Evolutionary conservation across 2,797 vertebrate genomes (phyloP), one percentile per base, ranked within the genome.

Genomic region (Hydrocynus forskahlii): DNA sequence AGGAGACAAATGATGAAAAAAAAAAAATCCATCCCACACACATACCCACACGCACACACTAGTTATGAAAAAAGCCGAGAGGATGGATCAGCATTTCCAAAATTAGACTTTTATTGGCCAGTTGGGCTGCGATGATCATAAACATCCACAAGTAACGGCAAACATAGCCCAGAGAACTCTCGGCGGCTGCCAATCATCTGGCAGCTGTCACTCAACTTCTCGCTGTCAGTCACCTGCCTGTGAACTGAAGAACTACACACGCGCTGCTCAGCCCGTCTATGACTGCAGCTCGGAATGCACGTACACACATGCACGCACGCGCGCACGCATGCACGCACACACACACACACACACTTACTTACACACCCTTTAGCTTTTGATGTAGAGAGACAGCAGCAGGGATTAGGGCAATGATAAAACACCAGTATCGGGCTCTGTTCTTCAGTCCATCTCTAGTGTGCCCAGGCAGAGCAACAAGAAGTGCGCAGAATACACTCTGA

Each of bases 71-170:
- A 71, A 79, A 83, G 64, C 25, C 68, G 57, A 81, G 81, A 84
- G 54, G 57, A 82, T 21, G 21, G 63, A 84, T 76, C 79, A 85
- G 16, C 64, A 43, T 76, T 81, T 86, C 84, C 81, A 87, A 87
- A 87, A 87, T 86, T 87, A 87, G 85, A 86, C 73, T 83, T 87
- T 87, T 87, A 87, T 87, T 87, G 84, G 83, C 81, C 82, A 87
- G 80, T 83, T 80, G 84, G 69, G 66, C 83, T 83, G 84, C 78
- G 66, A 83, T 76, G 83, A 67, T 86, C 83, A 86, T 78, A 29
- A 83, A 81, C 82, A 85, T 87, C 81, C 78, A 87, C 83, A 87
- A 64, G 78, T 83, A 82, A 85, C 75, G 82, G 81, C 79, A 85
- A 85, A 84, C 85, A 86, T 60, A 83, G 85, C 81, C 81, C 83